Base-by-base conservation (phyloP, 2,797 vertebrate species). In the Brachyrhaphis roseni region DNA sequence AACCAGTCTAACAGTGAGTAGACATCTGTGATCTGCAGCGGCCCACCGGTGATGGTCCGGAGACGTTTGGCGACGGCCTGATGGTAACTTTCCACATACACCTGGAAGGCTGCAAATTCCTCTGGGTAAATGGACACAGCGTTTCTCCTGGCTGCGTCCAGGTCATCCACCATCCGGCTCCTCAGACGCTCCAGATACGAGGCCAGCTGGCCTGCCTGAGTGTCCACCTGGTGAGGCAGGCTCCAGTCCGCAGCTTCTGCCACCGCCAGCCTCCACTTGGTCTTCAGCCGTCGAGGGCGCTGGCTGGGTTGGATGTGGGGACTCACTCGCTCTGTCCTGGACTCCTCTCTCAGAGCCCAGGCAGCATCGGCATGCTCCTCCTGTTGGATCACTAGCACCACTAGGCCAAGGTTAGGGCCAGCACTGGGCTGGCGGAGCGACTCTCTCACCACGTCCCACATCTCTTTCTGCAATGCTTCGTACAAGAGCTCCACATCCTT, bases 401-500 rank as follows among this genome's bases (percentile, higher is more conserved):
- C 95, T 47, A 96, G 93, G n/a, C 96, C 96, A 8, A 98, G 95
- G 43, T 96, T 78, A 76, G 95, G 93, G 36, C 95, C 95, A 0
- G 95, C 95, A 0, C 93, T 95, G 18, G 96, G 95, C 55, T 96
- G 95, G 0, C 96, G 95, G 55, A 98, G 95, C 0, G 97, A 96
- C 89, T 98, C 97, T 0, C 95, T 94, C 83, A 98, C 96, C 71
- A 98, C 96, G 0, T 96, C 96, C 97, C 97, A 97, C 93, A 98
- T 97, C 91, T 98, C 97, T 49, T 91, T 96, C 93, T 97, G 96
- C 89, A 99, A 93, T 2, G 97, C 97, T 86, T 97, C 95, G 5
- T 98, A 98, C n/a, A 99, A 95, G 71, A 99, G 94, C 28, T 97
- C 95, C 85, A 98, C 97, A 2, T 99, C 98, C 84, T 97, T 97